These are phyloP conservation scores for Salmo trutta DNA, from an alignment of 2,797 vertebrate species.

Conservation along the genomic window DNA sequence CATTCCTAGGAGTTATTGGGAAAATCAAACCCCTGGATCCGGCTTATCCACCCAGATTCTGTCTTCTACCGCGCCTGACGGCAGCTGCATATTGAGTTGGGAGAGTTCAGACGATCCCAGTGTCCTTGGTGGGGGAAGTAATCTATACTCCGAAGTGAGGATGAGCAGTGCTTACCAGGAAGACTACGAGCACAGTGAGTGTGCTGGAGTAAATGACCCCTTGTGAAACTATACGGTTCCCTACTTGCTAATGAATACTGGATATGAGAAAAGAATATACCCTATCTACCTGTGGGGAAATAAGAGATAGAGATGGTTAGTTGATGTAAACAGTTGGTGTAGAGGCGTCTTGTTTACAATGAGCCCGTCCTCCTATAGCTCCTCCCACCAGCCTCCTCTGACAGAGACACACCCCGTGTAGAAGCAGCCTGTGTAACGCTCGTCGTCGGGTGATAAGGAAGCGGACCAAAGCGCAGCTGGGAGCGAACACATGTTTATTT, in stretches of 20 bases:
- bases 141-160: background rate
- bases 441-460: too few species aligned
- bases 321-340: slow-evolving; percentile 6
- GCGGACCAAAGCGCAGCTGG: too few species aligned
- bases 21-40: slow-evolving; percentile 48
- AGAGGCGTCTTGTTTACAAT: background rate
- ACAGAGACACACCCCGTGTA: background rate
- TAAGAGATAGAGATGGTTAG: background rate
- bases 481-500: too few species aligned
- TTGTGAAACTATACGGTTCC: background rate
- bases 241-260: background rate
- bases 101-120: slow-evolving; percentile 6
- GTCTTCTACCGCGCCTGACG: background rate
- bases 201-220: background rate
- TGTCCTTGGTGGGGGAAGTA: slow-evolving; percentile 1
- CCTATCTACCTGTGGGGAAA: background rate
- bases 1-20: slow-evolving; percentile 39
- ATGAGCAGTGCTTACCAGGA: background rate
- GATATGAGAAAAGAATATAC: background rate
- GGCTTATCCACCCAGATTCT: slow-evolving; percentile 45
- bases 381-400: too few species aligned
- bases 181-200: background rate
- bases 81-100: slow-evolving; percentile 24
- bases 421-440: too few species aligned
- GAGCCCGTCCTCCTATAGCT: too few species aligned